Evolutionary conservation across 1,140 invertebrate species (phyloP).

Genomic region (Penaeus vannamei): DNA sequence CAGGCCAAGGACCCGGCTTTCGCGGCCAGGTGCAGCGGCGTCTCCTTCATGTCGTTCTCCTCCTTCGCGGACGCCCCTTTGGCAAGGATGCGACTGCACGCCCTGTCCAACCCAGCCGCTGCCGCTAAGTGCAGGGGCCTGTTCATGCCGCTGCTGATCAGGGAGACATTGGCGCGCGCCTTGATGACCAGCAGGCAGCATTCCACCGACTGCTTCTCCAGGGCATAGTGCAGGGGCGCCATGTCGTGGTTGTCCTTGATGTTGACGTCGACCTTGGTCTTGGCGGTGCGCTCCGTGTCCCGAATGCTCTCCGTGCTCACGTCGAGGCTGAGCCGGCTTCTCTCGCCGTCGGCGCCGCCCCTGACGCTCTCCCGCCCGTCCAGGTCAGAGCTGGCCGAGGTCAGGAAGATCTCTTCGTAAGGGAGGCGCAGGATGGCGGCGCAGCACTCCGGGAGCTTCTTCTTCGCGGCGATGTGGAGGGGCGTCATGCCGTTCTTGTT

Average conservation of each 20-base stretch:
- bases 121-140: constrained; percentile 2
- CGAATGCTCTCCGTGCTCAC: no score
- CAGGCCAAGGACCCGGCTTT: background rate
- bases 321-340: no score
- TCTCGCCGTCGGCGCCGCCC: no score
- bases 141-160: background rate
- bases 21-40: constrained; percentile 7
- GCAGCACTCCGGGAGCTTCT: background rate
- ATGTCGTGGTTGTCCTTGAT: background rate
- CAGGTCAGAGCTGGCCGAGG: no score
- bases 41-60: background rate
- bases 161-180: background rate
- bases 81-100: background rate
- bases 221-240: constrained; percentile 10
- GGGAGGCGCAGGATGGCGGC: background rate
- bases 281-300: no score
- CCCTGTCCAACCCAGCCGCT: background rate
- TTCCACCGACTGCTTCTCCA: background rate
- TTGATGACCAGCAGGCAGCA: background rate
- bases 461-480: background rate
- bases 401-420: background rate
- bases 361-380: no score
- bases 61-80: background rate
- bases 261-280: background rate
- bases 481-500: background rate